phyloP scores from a whole-genome alignment of 2,888 invertebrate species.

The Nomada hirtipes region DNA sequence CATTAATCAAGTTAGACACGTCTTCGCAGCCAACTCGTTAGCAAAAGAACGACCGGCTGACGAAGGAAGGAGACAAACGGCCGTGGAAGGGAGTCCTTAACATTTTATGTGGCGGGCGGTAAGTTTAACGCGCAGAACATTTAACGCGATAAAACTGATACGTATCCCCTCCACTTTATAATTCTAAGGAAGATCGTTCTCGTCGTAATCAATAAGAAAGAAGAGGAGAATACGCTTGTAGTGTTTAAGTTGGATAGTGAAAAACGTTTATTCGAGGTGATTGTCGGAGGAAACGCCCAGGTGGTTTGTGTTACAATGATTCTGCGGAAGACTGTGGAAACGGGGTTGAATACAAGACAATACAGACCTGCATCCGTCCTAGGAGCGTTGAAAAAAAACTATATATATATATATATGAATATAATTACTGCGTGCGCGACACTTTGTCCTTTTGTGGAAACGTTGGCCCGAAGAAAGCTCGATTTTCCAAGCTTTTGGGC shows the following conservation, averaged over 20 bases:
- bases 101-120: conserved; percentile 19
- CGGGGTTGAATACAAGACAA: conserved; percentile 38
- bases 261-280: no score
- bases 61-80: conserved; percentile 53
- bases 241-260: no score
- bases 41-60: conserved; percentile 60
- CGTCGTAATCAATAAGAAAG: conserved; percentile 18
- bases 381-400: conserved; percentile 2
- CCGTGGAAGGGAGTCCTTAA: conserved; percentile 1
- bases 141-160: conserved; percentile 3
- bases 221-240: no score
- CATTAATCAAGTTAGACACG: conserved; percentile 80
- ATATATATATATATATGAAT: no score
- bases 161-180: neutral
- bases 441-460: conserved; percentile 61
- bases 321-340: neutral
- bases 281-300: no score
- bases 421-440: no score
- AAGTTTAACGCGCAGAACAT: conserved; percentile 15
- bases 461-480: conserved; percentile 37
- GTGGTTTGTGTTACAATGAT: neutral
- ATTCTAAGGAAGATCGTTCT: conserved; percentile 29
- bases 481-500: conserved; percentile 20
- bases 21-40: conserved; percentile 76
- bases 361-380: neutral